phyloP scores from a whole-genome alignment of 64 coral and sea anemone species.

The Anthopleura sola region DNA sequence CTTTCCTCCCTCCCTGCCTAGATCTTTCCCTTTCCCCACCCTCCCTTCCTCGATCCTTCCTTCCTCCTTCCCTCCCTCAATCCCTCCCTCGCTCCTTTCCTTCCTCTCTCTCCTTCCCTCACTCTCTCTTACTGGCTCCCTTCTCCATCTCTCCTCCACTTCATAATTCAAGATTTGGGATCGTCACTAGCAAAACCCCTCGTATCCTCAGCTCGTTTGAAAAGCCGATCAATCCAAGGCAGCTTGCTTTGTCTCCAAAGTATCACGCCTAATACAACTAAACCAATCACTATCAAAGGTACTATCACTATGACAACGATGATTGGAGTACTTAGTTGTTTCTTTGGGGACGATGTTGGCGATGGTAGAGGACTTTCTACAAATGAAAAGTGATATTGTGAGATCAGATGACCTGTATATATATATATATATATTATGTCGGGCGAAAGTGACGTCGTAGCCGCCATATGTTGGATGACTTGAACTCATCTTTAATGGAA shows the following conservation, averaged over 20 bases:
- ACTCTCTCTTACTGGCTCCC: no score
- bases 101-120: no score
- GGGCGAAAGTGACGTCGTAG: no score
- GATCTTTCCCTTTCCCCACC: no score
- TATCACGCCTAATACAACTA: background rate
- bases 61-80: no score
- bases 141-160: no score
- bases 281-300: background rate
- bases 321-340: background rate
- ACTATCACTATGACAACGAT: background rate
- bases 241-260: conserved; percentile 9
- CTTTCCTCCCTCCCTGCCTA: no score
- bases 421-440: no score
- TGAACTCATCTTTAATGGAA: no score
- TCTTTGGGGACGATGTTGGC: background rate
- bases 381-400: background rate
- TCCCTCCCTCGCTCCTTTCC: no score
- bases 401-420: background rate
- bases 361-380: background rate
- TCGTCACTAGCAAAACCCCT: background rate
- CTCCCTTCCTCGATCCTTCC: no score
- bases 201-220: background rate
- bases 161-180: background rate
- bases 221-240: background rate
- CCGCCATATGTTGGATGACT: no score